phyloP scores from a whole-genome alignment of 2,797 vertebrate genomes.

The Hypotaenidia okinawae region DNA sequence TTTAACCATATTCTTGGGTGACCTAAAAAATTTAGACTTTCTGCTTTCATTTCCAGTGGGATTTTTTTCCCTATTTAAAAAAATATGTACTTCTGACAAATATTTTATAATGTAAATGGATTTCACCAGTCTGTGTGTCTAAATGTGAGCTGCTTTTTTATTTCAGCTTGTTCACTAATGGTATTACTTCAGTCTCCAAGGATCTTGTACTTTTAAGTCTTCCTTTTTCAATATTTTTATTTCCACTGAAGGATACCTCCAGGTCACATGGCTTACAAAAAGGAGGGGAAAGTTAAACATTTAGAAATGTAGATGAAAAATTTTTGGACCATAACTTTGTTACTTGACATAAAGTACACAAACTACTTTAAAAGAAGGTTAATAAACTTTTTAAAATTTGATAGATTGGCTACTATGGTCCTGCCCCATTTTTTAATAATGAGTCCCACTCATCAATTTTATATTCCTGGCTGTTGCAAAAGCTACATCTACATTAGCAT shows the following conservation, averaged over 20 bases:
- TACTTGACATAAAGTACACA: background rate
- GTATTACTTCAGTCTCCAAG: slow-evolving; percentile 70
- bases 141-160: slow-evolving; percentile 35
- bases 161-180: slow-evolving; percentile 69
- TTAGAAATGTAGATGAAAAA: background rate
- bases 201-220: slow-evolving; percentile 49
- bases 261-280: slow-evolving; percentile 37
- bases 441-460: slow-evolving; percentile 29
- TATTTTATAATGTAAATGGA: slow-evolving; percentile 73
- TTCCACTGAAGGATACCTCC: slow-evolving; percentile 60
- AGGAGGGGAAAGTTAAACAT: background rate
- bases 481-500: background rate
- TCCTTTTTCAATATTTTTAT: slow-evolving; percentile 47
- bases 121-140: slow-evolving; percentile 42
- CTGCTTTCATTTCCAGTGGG: slow-evolving; percentile 18
- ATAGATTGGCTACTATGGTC: background rate
- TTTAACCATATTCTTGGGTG: background rate
- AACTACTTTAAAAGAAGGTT: background rate
- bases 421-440: background rate
- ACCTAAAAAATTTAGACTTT: slow-evolving; percentile 33
- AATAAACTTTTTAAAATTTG: background rate
- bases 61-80: slow-evolving; percentile 57
- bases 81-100: slow-evolving; percentile 73
- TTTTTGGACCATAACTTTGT: background rate
- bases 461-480: background rate